Conservation (phyloP, 2,888 invertebrate species). For the Trachelus tabidus region DNA sequence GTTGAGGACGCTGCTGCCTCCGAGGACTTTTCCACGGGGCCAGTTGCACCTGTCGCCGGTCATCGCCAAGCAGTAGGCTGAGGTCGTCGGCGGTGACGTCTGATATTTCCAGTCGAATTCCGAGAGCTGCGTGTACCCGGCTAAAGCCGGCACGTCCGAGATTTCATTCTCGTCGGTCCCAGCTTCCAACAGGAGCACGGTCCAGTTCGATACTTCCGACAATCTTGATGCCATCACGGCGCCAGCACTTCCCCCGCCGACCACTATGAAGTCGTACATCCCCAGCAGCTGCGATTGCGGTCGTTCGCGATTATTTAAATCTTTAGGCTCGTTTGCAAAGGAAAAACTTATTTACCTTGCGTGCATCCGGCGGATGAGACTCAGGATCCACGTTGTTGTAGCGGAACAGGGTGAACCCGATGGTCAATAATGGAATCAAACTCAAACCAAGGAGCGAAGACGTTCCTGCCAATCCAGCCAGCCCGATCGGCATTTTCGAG, state of each 20-base stretch:
- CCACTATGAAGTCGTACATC: slow-evolving; percentile 87
- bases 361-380: slow-evolving; percentile 77
- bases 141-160: slow-evolving; percentile 86
- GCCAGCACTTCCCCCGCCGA: slow-evolving; percentile 91
- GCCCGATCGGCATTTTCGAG: slow-evolving; percentile 65
- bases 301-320: background rate
- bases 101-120: slow-evolving; percentile 94
- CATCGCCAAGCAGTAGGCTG: slow-evolving; percentile 89
- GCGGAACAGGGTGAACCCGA: slow-evolving; percentile 83
- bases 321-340: no score
- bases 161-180: slow-evolving; percentile 91
- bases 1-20: slow-evolving; percentile 88
- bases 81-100: slow-evolving; percentile 81
- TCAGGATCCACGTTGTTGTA: slow-evolving; percentile 88
- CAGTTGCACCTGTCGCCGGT: slow-evolving; percentile 88
- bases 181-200: slow-evolving; percentile 85
- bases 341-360: slow-evolving; percentile 69
- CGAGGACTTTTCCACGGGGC: slow-evolving; percentile 92
- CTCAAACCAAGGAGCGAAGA: slow-evolving; percentile 74
- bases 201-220: slow-evolving; percentile 85
- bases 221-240: slow-evolving; percentile 88
- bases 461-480: slow-evolving; percentile 65
- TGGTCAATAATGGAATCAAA: slow-evolving; percentile 83
- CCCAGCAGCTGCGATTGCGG: slow-evolving; percentile 72
- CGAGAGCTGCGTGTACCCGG: slow-evolving; percentile 85